Percentiles rank a stretch among this genome's conserved stretches.
These are phyloP conservation scores for Potorous gilbertii DNA, from an alignment of 2,797 vertebrate genomes.

Conservation along the genomic window DNA sequence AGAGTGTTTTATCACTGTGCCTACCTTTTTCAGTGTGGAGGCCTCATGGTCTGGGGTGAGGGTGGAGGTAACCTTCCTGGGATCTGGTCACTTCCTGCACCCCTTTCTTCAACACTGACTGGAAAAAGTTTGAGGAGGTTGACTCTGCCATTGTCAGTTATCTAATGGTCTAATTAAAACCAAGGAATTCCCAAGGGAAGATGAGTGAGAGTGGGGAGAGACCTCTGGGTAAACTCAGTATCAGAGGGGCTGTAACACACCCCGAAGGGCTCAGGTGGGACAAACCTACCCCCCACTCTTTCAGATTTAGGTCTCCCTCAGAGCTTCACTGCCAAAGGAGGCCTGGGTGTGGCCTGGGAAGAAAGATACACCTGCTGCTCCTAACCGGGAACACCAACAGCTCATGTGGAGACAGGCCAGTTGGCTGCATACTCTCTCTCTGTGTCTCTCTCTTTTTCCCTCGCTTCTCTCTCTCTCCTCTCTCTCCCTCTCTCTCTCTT, in stretches of 20 bases:
- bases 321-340: not conserved
- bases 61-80: not conserved
- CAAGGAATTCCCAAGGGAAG: not conserved
- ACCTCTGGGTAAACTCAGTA: not conserved
- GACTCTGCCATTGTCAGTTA: not conserved
- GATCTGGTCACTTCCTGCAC: not conserved
- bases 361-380: not conserved
- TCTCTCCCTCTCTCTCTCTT: not conserved
- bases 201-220: not conserved
- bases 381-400: not conserved
- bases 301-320: not conserved
- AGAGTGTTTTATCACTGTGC: not conserved
- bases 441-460: too few species aligned
- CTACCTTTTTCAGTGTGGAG: too few species aligned
- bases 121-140: not conserved
- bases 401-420: not conserved
- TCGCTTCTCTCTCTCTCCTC: not conserved
- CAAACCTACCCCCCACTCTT: not conserved
- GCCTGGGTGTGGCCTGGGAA: not conserved
- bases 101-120: not conserved
- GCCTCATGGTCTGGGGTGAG: not conserved
- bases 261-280: not conserved
- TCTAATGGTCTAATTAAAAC: not conserved
- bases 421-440: not conserved
- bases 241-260: not conserved